Conservation (phyloP, 2,888 invertebrate genomes). For the Hipparchia sbordonii region DNA sequence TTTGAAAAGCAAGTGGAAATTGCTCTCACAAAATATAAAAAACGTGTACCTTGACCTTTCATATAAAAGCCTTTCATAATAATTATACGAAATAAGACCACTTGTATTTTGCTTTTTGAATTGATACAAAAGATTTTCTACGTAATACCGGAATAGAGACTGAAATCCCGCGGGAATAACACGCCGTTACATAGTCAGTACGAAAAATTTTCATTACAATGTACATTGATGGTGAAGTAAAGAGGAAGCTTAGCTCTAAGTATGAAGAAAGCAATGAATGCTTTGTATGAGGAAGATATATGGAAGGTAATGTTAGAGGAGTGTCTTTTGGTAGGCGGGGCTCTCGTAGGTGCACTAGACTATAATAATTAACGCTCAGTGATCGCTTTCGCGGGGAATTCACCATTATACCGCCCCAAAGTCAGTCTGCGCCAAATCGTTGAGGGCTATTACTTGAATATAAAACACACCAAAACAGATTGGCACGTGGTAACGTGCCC, state of each 20-base stretch:
- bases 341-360: conserved; percentile 71
- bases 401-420: conserved; percentile 38
- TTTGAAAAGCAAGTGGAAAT: conserved; percentile 1
- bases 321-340: conserved; percentile 37
- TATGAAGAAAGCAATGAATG: conserved; percentile 26
- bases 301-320: conserved; percentile 19
- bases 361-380: conserved; percentile 71
- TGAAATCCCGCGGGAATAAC: conserved; percentile 26
- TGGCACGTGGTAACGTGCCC: too few relatives aligned
- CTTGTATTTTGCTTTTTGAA: conserved; percentile 28
- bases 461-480: too few relatives aligned
- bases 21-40: neutral
- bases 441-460: conserved; percentile 20
- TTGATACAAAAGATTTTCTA: conserved; percentile 32
- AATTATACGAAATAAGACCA: conserved; percentile 9
- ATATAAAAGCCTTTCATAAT: conserved; percentile 8
- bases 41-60: conserved; percentile 14
- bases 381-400: conserved; percentile 53
- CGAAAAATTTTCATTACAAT: neutral
- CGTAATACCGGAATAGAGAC: conserved; percentile 26
- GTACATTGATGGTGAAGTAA: conserved; percentile 17
- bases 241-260: neutral
- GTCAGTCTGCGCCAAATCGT: conserved; percentile 25
- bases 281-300: conserved; percentile 2
- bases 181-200: neutral